Evolutionary conservation across 2,113 vertebrate genomes (phyloP).

Genomic region (Nyctereutes procyonoides): DNA sequence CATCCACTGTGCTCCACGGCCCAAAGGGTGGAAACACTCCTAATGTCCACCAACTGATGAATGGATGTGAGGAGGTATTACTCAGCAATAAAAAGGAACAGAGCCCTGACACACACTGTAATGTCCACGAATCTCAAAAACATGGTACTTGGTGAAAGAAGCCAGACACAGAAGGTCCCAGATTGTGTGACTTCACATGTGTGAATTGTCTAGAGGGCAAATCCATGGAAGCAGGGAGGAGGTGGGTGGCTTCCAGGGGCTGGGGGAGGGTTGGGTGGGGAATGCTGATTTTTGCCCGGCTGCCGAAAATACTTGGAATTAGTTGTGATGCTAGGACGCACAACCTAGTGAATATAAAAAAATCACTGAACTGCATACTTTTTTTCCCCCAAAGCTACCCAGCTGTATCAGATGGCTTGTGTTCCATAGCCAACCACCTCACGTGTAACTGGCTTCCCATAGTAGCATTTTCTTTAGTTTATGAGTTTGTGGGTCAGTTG

Average conservation of each 20-base stretch:
- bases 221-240: neutral
- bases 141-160: neutral
- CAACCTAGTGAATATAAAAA: neutral
- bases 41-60: rapidly evolving
- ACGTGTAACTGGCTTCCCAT: neutral
- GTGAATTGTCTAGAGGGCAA: neutral
- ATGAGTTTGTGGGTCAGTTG: neutral
- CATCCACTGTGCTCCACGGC: neutral
- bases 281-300: neutral
- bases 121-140: rapidly evolving
- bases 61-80: rapidly evolving
- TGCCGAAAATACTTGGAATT: neutral
- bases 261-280: neutral
- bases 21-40: neutral
- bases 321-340: neutral
- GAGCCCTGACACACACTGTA: rapidly evolving
- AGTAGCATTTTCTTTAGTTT: neutral
- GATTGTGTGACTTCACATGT: rapidly evolving
- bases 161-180: neutral
- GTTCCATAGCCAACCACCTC: neutral
- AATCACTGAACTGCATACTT: too few species aligned
- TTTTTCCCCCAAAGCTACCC: neutral
- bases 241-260: neutral
- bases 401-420: too few species aligned
- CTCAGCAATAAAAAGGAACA: neutral